These are phyloP conservation scores for Enteromius unitaeniatus DNA, from an alignment of 2,797 vertebrate genomes.

Conservation along the genomic window DNA sequence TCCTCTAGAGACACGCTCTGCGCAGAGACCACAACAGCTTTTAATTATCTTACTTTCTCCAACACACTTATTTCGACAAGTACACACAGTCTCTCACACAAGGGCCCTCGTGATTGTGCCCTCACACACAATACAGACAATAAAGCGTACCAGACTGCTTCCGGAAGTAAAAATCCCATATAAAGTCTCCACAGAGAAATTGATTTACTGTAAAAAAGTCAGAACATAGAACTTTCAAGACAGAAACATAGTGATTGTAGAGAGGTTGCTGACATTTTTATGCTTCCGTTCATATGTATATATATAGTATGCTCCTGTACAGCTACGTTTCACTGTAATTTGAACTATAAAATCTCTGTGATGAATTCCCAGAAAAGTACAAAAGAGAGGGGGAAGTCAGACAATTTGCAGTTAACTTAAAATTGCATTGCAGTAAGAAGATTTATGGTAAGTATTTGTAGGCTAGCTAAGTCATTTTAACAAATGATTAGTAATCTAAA, in stretches of 20 bases:
- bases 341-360: background rate
- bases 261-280: background rate
- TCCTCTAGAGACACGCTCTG: slow-evolving; percentile 44
- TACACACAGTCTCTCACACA: slow-evolving; percentile 35
- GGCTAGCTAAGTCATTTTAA: background rate
- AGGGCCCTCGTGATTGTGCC: slow-evolving; percentile 33
- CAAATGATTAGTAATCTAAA: background rate
- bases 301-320: slow-evolving; percentile 2
- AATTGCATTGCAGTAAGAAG: background rate
- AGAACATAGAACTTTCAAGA: no score
- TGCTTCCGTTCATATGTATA: background rate
- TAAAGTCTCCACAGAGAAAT: slow-evolving; percentile 8
- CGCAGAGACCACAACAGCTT: slow-evolving; percentile 52
- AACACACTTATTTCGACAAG: slow-evolving; percentile 47
- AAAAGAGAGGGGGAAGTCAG: background rate
- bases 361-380: background rate
- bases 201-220: slow-evolving; percentile 7
- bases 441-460: background rate
- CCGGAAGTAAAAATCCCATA: background rate
- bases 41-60: slow-evolving; percentile 56
- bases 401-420: background rate
- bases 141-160: background rate
- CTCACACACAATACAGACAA: slow-evolving; percentile 36
- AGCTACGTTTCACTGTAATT: background rate
- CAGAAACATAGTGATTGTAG: background rate